Conservation (phyloP, 2,113 vertebrate genomes). For the Polypterus senegalus region DNA sequence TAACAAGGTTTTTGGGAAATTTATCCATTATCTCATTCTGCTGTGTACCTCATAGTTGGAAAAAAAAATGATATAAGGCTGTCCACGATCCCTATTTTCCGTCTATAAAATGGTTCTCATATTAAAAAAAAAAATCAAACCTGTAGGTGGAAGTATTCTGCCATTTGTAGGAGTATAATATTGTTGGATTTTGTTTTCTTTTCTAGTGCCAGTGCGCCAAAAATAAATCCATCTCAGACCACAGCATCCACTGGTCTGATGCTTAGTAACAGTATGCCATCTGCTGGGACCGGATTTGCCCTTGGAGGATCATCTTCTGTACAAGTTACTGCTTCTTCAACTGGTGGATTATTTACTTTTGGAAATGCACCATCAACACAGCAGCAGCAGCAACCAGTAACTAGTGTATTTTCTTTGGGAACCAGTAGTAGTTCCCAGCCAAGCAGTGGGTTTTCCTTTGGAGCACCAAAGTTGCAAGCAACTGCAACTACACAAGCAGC, state of each 20-base stretch:
- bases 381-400: slow-evolving; percentile 2
- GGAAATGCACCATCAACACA: slow-evolving; percentile 5
- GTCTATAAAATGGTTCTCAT: neutral
- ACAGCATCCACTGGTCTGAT: slow-evolving; percentile 38
- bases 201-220: slow-evolving; percentile 36
- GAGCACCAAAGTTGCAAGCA: slow-evolving; percentile 40
- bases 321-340: slow-evolving; percentile 20
- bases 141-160: neutral
- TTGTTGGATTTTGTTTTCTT: neutral
- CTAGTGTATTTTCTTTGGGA: slow-evolving; percentile 7
- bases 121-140: neutral
- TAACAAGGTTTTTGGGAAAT: too few species aligned
- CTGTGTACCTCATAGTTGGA: neutral
- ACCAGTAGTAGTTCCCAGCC: slow-evolving; percentile 8
- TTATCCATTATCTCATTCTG: too few species aligned
- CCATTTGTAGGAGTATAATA: neutral
- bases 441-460: slow-evolving; percentile 44
- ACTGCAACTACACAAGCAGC: slow-evolving; percentile 23
- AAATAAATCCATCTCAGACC: slow-evolving; percentile 49
- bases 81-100: too few species aligned
- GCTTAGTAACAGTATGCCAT: slow-evolving; percentile 37
- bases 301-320: slow-evolving; percentile 33
- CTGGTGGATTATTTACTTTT: slow-evolving; percentile 28
- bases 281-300: slow-evolving; percentile 35
- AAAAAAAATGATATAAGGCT: neutral